Conservation (phyloP, 2,113 vertebrate genomes). For the Thamnaconus septentrionalis region DNA sequence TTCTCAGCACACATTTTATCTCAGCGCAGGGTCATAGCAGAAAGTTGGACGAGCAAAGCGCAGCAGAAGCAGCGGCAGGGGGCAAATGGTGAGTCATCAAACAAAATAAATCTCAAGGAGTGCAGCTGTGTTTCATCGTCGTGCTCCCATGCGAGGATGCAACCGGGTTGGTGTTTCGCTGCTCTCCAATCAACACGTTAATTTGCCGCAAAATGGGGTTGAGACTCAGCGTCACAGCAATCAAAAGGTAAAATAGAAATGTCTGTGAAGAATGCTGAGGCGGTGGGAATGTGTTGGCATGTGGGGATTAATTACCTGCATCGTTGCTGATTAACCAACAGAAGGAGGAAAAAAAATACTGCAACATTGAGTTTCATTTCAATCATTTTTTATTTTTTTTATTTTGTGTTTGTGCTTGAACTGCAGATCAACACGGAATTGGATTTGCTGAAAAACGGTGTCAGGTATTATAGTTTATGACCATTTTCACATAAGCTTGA, state of each 20-base stretch:
- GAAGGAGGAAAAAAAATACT: too few species aligned
- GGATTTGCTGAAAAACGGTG: too few species aligned
- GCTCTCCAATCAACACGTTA: constrained; percentile 20
- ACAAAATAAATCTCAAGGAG: constrained; percentile 39
- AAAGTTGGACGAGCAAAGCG: constrained; percentile 13
- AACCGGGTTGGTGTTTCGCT: constrained; percentile 11
- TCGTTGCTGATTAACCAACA: too few species aligned
- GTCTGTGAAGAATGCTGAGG: background rate
- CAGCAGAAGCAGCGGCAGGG: constrained; percentile 13
- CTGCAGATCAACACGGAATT: too few species aligned
- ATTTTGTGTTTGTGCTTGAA: too few species aligned
- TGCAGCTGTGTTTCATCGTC: constrained; percentile 55
- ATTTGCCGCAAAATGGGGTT: constrained; percentile 19
- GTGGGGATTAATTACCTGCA: too few species aligned
- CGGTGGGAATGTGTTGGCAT: too few species aligned
- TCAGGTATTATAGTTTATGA: too few species aligned
- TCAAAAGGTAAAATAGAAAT: constrained; percentile 1
- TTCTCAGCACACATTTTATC: constrained; percentile 13
- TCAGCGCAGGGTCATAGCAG: constrained; percentile 25
- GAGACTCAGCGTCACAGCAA: constrained; percentile 1
- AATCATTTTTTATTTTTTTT: too few species aligned
- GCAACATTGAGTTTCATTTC: too few species aligned
- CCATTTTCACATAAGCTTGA: too few species aligned
- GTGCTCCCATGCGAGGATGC: constrained; percentile 28
- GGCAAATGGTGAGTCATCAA: constrained; percentile 50